Percentiles rank a stretch among this genome's conserved stretches.
phyloP scores from a whole-genome alignment of 2,888 invertebrate species.

The Polydrusus cervinus region DNA sequence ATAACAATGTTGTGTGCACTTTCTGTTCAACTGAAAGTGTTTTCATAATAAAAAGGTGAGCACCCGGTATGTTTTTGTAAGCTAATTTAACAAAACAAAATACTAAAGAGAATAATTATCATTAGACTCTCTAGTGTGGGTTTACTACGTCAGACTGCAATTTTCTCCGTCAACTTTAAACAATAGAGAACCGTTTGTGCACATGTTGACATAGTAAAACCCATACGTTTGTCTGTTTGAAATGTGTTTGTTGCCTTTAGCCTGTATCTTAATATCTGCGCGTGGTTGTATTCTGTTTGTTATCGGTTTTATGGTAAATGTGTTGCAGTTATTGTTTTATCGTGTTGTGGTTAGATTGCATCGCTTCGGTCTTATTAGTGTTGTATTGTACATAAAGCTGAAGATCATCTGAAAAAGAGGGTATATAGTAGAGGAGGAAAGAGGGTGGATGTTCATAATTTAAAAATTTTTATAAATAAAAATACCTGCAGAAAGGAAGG shows the following conservation, averaged over 20 bases:
- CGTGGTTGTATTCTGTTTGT: slow-evolving; percentile 12
- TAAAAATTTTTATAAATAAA: too few species aligned
- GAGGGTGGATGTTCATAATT: too few species aligned
- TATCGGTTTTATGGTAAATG: slow-evolving; percentile 14
- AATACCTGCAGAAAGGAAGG: too few species aligned
- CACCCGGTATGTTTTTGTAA: background rate
- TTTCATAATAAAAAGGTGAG: too few species aligned
- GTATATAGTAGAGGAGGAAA: background rate
- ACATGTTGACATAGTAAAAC: slow-evolving; percentile 23
- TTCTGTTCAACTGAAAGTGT: too few species aligned
- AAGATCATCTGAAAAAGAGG: too few species aligned
- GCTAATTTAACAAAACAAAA: slow-evolving; percentile 5
- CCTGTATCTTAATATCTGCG: slow-evolving; percentile 16
- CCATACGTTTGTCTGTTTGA: slow-evolving; percentile 22
- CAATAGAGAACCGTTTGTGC: slow-evolving; percentile 20
- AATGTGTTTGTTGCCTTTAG: slow-evolving; percentile 9
- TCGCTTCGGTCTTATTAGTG: background rate
- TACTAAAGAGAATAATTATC: slow-evolving; percentile 10
- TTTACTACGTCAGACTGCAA: slow-evolving; percentile 24
- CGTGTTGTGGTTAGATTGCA: background rate
- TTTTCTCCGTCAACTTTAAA: slow-evolving; percentile 19
- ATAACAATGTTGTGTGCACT: too few species aligned
- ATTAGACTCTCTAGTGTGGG: slow-evolving; percentile 1
- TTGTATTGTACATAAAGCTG: background rate
- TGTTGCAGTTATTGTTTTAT: background rate